Base-by-base conservation (phyloP, 1,140 invertebrate genomes). In the Meloidogyne exigua region DNA sequence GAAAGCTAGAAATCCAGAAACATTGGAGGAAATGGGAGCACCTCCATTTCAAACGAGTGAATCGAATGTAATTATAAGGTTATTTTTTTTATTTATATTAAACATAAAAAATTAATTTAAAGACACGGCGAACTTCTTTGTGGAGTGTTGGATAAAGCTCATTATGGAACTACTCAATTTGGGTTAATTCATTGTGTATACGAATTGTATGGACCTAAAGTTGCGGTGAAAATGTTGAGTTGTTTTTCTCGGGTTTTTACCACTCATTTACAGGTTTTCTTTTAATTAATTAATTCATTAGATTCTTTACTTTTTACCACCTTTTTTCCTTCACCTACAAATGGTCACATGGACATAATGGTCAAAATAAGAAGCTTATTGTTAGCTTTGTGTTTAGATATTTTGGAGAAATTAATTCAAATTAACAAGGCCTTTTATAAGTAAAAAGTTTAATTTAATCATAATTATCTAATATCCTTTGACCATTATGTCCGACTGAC, bases 141-240 rank as follows among this genome's bases (percentile, higher is more conserved):
- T 82, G 97, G 97, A 5, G 92, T 99, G n/a, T 89, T 99, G 49
- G 97, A 99, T 88, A 99, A 99, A 89, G 92, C 92, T 39, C 95
- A 98, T 86, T 95, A 94, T 88, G 97, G 97, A 23, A 92, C 95
- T 0, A 95, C 95, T 0, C 91, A 93, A 4, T 97, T 93, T 88
- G 93, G 96, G 82, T 90, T 99, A 13, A 86, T 86, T 72, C 85
- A 87, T 75, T 87, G 87, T 65, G 83, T 80, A 36, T 88, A 89
- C 39, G 85, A 92, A 90, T 87, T 99, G 11, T 99, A 99, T 89
- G 96, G 96, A 5, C 94, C 93, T 32, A 88, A 90, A 66, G 91
- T 91, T 76, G 94, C 95, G 1, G 92, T 91, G 39, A 90, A 91
- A 44, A 87, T 99, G 44, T 87, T 99, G 5, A 95, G 93, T 76